Percentiles rank a stretch among this genome's conserved stretches.
Conservation (phyloP, 2,888 invertebrate genomes). For the Caenorhabditis becei region DNA sequence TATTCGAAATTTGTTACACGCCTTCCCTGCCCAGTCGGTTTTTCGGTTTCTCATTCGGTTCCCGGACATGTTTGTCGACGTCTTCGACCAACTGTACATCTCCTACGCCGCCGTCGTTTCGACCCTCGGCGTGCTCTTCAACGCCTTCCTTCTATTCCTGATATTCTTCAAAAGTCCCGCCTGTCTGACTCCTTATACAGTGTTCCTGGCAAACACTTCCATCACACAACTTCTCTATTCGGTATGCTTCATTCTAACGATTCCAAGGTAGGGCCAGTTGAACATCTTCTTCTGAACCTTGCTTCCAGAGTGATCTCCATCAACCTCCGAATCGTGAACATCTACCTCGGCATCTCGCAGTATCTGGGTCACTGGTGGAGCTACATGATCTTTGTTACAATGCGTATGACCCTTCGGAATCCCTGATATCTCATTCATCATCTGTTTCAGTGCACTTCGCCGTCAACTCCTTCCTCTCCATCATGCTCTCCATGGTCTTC, state of each 20-base stretch:
- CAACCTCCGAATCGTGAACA: conserved; percentile 56
- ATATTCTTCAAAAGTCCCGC: conserved; percentile 62
- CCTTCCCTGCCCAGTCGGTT: conserved; percentile 5
- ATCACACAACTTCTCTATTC: conserved; percentile 56
- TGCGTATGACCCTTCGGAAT: conserved; percentile 39
- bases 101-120: conserved; percentile 47
- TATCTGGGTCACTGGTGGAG: conserved; percentile 61
- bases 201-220: conserved; percentile 63
- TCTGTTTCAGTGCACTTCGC: conserved; percentile 59
- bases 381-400: conserved; percentile 57
- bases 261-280: conserved; percentile 37
- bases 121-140: conserved; percentile 48
- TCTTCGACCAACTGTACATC: conserved; percentile 56
- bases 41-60: neutral
- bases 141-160: conserved; percentile 48
- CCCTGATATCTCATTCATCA: neutral
- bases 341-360: conserved; percentile 57
- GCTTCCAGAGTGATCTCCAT: conserved; percentile 57
- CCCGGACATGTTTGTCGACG: conserved; percentile 48
- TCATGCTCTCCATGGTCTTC: conserved; percentile 62
- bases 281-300: no score
- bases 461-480: conserved; percentile 60
- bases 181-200: conserved; percentile 59
- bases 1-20: conserved; percentile 46
- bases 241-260: conserved; percentile 43